Percentiles rank a stretch among this genome's conserved stretches.
Conservation (phyloP, 1,140 invertebrate species). For the Cydia strobilella region DNA sequence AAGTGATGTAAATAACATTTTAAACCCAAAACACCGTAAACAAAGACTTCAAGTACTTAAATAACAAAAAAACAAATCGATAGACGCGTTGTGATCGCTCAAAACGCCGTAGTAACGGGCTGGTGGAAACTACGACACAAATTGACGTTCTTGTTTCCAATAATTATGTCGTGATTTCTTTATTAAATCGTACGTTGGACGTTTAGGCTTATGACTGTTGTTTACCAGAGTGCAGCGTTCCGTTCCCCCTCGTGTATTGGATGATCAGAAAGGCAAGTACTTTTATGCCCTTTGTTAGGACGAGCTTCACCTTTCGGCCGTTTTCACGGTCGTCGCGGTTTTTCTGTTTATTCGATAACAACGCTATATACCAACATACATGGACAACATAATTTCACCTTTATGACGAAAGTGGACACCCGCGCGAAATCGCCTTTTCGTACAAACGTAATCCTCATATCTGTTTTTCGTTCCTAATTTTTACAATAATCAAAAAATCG, state of each 20-base stretch:
- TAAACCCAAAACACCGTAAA: conserved; percentile 67
- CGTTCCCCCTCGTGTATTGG: conserved; percentile 71
- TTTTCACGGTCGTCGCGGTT: conserved; percentile 54
- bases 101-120: conserved; percentile 57
- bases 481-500: no score
- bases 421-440: no score
- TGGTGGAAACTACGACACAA: conserved; percentile 72
- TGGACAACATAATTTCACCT: not conserved
- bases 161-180: conserved; percentile 68
- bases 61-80: conserved; percentile 41
- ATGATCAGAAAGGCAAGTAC: conserved; percentile 78
- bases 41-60: conserved; percentile 63
- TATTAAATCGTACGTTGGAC: conserved; percentile 48
- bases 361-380: not conserved
- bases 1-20: conserved; percentile 78
- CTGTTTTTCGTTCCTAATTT: no score
- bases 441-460: no score
- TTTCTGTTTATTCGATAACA: conserved; percentile 37
- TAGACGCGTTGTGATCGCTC: conserved; percentile 59
- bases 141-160: conserved; percentile 66
- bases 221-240: conserved; percentile 63
- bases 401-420: no score
- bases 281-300: conserved; percentile 64
- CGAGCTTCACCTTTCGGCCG: conserved; percentile 50
- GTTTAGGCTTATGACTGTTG: conserved; percentile 55